These are phyloP conservation scores for Falco rusticolus DNA, from an alignment of 2,797 vertebrate genomes.

Conservation along the genomic window DNA sequence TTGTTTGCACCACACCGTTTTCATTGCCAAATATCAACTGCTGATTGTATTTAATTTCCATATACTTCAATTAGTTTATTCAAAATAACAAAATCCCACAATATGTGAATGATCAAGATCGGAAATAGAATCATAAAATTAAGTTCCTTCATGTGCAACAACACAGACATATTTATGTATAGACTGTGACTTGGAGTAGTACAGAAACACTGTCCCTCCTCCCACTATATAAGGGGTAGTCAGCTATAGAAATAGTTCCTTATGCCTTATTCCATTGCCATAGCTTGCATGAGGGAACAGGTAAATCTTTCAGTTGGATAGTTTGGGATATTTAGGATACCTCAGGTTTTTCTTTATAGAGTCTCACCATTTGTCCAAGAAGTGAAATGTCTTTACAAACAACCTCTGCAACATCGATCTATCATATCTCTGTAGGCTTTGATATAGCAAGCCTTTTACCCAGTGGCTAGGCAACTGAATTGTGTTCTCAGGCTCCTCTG, in stretches of 20 bases:
- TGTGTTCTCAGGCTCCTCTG: neutral
- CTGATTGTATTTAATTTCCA: neutral
- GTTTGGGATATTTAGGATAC: neutral
- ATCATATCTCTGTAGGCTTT: neutral
- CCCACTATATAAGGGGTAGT: too few species aligned
- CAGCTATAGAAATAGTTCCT: neutral
- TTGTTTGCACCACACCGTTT: neutral
- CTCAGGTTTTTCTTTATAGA: neutral
- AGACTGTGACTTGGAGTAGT: neutral
- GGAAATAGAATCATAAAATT: neutral
- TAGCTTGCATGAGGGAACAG: neutral
- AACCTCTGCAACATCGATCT: neutral
- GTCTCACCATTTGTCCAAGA: neutral
- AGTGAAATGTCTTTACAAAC: neutral
- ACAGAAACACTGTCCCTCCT: neutral
- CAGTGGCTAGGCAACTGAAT: neutral
- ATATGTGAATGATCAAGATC: neutral
- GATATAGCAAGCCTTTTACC: neutral
- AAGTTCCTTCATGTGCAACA: neutral
- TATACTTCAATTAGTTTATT: neutral
- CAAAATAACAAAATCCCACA: neutral
- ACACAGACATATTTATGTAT: neutral
- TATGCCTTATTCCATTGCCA: neutral
- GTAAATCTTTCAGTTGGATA: neutral
- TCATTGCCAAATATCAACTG: neutral